Evolutionary conservation across 2,113 vertebrate genomes (phyloP), one percentile per base, ranked within the genome.

Genomic region (Regulus satrapa): DNA sequence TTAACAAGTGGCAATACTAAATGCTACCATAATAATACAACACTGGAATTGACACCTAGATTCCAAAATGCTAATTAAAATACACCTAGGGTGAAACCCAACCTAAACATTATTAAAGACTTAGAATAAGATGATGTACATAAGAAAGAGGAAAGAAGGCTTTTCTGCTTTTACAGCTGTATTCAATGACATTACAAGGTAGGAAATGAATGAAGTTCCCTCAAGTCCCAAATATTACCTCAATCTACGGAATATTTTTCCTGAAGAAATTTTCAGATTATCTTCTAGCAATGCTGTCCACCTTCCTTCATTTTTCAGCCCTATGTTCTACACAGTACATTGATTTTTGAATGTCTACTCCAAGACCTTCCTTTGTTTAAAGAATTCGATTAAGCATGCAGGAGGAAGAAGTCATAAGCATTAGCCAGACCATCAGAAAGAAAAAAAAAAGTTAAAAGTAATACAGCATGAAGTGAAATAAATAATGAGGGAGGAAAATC

Each of bases 401-500:
- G 36, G 31, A 86, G 14, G 14, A 88, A 64, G 56, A 29, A 75
- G 36, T 43, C 41, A 66, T 48, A 84, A 90, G 56, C 68, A 81
- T 84, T 76, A 93, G 32, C 23, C 46, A 92, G 26, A 61, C 9
- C n/a, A 61, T 5, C 19, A 52, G 38, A 78, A 73, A 72, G 17
- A 31, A 73, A 69, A 56, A 36, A n/a, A n/a, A 40, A 79, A 80
- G 48, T 87, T 89, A 64, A 38, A 49, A 82, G 49, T n/a, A 76
- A 72, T 89, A 95, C 75, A 91, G 52, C 29, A 81, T 71, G 75
- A 84, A 92, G 38, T 38, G 32, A 87, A 91, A 91, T 54, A 90
- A 95, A 88, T 84, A 58, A 85, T 5, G 12, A 11, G 15, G 5
- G 2, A 2, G 8, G 2, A 4, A 26, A 54, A 51, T 54, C 45